Percentiles rank a stretch among this genome's conserved stretches.
These are phyloP conservation scores for Sceloporus tristichus DNA, from an alignment of 2,113 vertebrate genomes.

Conservation along the genomic window DNA sequence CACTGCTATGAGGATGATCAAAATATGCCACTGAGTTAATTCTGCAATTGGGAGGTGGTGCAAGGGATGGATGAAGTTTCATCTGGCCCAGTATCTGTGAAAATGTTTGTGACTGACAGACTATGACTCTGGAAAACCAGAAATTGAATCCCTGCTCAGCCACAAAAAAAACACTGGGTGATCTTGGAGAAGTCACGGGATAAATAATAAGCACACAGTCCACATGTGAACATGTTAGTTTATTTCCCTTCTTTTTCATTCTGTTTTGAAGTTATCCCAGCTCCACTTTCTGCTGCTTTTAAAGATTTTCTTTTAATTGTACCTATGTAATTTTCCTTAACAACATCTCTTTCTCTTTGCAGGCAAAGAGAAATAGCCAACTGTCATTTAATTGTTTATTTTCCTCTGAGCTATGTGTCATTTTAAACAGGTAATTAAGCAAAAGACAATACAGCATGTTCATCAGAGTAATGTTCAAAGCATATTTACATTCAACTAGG, in stretches of 20 bases:
- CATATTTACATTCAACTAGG: slow-evolving; percentile 18
- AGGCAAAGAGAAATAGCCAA: background rate
- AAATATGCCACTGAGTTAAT: too few species aligned
- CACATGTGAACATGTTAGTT: background rate
- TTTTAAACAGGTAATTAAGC: slow-evolving; percentile 56
- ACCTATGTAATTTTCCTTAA: slow-evolving; percentile 28
- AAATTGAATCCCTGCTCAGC: too few species aligned
- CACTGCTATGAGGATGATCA: too few species aligned
- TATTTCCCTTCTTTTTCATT: background rate
- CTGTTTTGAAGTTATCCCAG: background rate
- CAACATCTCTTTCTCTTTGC: background rate
- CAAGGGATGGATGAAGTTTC: too few species aligned
- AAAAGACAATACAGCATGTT: slow-evolving; percentile 56
- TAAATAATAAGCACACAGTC: background rate
- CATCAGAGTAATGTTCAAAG: slow-evolving; percentile 48
- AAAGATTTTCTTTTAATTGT: background rate
- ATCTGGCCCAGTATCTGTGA: too few species aligned
- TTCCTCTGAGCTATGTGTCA: slow-evolving; percentile 33
- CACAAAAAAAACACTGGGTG: too few species aligned
- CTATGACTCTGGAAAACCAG: background rate
- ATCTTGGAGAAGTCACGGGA: too few species aligned
- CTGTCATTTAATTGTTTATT: slow-evolving; percentile 18
- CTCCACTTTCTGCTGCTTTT: slow-evolving; percentile 14
- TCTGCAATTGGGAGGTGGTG: too few species aligned
- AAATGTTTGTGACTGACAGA: too few species aligned